Evolutionary conservation across 2,888 invertebrate species (phyloP), one percentile per base, ranked within the genome.

Genomic region (Alloscopus bannaensis): DNA sequence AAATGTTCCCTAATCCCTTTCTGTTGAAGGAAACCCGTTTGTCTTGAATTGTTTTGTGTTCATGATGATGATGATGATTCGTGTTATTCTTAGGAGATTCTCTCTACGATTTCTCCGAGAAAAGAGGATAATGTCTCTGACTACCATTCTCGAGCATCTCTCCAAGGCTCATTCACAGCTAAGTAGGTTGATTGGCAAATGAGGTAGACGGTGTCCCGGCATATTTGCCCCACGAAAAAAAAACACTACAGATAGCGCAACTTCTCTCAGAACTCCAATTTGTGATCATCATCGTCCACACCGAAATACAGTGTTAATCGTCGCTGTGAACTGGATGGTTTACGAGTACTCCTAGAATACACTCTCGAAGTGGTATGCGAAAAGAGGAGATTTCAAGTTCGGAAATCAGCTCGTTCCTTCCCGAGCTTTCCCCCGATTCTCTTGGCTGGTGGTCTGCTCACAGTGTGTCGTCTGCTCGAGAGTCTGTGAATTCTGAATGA

Each of bases 181-280:
- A 76, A 76, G 62, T 76, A 69, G 76, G 76, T 76, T 76, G 76
- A 76, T 76, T 76, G 76, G 76, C 62, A 76, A 69, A 76, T 69
- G 69, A 76, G 76, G 62, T 76, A 69, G 68, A 73, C 73, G n/a
- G n/a, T 64, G 73, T 73, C 73, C 73, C 73, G 73, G 73, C 66
- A 73, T n/a, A n/a, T 73, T 65, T 29, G 42, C 57, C 73, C 57
- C 52, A 55, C n/a, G n/a, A n/a, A n/a, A n/a, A 65, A 29, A 60
- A 60, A 59, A 26, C 36, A 40, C 52, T 71, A n/a, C n/a, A n/a
- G n/a, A n/a, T n/a, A n/a, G n/a, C n/a, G n/a, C n/a, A n/a, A n/a
- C n/a, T n/a, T n/a, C n/a, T 70, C 11, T 29, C 31, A 68, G 8
- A 55, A 26, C 72, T 62, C 65, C 64, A 73, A 64, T 42, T 66